Base-by-base conservation (phyloP, 2,888 invertebrate species). In the Prosapia bicincta region DNA sequence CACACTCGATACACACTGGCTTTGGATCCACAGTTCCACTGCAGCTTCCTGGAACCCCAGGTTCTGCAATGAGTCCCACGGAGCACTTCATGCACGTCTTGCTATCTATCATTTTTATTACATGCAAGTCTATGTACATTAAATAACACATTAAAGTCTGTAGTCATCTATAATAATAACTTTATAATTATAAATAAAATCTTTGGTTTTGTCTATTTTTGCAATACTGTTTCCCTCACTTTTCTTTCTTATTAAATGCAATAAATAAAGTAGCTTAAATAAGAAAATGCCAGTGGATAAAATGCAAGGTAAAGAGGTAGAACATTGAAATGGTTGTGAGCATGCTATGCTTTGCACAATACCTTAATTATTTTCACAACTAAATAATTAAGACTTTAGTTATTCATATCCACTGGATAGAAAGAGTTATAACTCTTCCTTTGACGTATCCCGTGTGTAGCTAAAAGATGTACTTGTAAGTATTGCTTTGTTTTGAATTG, bases 401-500 rank as follows among this genome's bases (percentile, higher is more conserved):
- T 54, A 54, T 54, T 54, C 54, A 54, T 54, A 54, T 54, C 54
- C n/a, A 20, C 28, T 23, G 69, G 76, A 43, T 76, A 76, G 43
- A 72, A 72, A 32, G 74, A 76, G 71, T 72, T 74, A 73, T 78
- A 78, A 65, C 83, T 86, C 85, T 89, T 88, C 83, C 90, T 86
- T 80, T 87, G 87, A 82, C 89, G 86, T 80, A 90, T 89, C 81
- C 90, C 90, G 85, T 90, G 90, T 85, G 89, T 89, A 79, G 90
- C 89, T 83, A 90, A 86, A 85, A 90, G 86, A 85, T 91, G 91
- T 84, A 90, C 90, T 86, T 90, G 90, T 83, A 90, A 88, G 85
- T 91, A 90, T 85, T 90, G 91, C 85, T 90, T 89, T 80, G 91
- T 90, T 86, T 90, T 90, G 88, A 90, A 91, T 82, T 87, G 88